These are phyloP conservation scores for Holacanthella duospinosa DNA, from an alignment of 2,888 invertebrate genomes.

Conservation along the genomic window DNA sequence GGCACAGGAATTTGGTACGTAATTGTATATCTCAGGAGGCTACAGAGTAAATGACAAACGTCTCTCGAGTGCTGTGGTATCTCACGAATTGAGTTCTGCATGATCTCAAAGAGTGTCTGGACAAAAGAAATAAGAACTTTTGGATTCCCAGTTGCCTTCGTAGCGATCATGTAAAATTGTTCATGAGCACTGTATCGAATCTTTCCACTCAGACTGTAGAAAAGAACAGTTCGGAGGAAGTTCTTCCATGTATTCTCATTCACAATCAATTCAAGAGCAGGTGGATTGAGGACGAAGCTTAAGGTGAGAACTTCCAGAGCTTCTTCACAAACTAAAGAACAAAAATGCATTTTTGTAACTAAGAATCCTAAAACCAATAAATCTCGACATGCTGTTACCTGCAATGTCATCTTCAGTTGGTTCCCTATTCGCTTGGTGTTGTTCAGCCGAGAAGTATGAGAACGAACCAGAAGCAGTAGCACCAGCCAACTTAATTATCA, in stretches of 20 bases:
- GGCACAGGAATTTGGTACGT: conserved; percentile 59
- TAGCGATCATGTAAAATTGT: conserved; percentile 71
- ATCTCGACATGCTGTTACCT: too few species aligned
- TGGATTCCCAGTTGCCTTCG: conserved; percentile 59
- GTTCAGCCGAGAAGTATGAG: conserved; percentile 31
- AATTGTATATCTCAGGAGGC: conserved; percentile 57
- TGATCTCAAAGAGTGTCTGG: conserved; percentile 55
- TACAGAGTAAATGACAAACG: conserved; percentile 52
- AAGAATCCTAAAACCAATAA: not conserved
- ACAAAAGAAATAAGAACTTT: conserved; percentile 55
- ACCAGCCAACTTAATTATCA: conserved; percentile 67
- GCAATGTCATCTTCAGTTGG: conserved; percentile 30
- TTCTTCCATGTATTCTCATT: conserved; percentile 76
- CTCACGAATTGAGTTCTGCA: conserved; percentile 54
- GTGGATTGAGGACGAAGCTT: conserved; percentile 78
- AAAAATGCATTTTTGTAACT: not conserved
- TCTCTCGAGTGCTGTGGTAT: conserved; percentile 65
- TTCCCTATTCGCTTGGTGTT: conserved; percentile 35
- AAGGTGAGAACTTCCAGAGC: conserved; percentile 85
- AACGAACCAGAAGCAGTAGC: conserved; percentile 56
- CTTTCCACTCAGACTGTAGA: conserved; percentile 29
- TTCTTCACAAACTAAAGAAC: conserved; percentile 63
- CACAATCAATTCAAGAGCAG: conserved; percentile 67
- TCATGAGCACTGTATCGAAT: conserved; percentile 68
- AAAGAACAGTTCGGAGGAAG: conserved; percentile 45